These are phyloP conservation scores for Lasioglossum pauxillum DNA, from an alignment of 2,888 invertebrate genomes.

Conservation along the genomic window DNA sequence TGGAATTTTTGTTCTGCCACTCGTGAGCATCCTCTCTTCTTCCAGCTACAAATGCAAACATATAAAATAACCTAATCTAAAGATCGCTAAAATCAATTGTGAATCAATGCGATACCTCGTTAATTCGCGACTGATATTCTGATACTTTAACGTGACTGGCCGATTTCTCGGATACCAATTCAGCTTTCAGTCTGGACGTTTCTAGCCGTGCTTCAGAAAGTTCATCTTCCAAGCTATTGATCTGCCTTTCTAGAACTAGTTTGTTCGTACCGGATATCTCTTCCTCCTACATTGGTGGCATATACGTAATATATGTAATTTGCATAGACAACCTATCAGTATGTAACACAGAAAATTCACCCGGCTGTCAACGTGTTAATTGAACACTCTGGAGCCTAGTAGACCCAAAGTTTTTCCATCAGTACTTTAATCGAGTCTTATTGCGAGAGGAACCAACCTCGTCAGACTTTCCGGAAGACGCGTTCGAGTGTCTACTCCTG, in stretches of 20 bases:
- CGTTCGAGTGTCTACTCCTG: conserved; percentile 78
- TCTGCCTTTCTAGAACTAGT: conserved; percentile 92
- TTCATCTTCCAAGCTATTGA: conserved; percentile 94
- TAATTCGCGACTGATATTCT: conserved; percentile 94
- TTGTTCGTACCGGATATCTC: conserved; percentile 85
- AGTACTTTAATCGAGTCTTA: not conserved
- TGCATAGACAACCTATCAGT: not conserved
- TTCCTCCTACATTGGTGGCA: conserved; percentile 58
- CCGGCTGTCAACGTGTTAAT: too few relatives aligned
- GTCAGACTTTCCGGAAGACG: conserved; percentile 90
- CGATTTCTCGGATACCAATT: conserved; percentile 95
- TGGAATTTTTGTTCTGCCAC: conserved; percentile 93
- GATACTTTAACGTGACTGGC: conserved; percentile 94
- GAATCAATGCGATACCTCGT: conserved; percentile 87
- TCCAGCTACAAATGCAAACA: conserved; percentile 88
- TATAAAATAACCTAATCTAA: not conserved
- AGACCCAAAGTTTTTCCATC: not conserved
- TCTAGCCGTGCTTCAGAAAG: conserved; percentile 93
- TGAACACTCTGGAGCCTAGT: not conserved
- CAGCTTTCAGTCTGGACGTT: conserved; percentile 93
- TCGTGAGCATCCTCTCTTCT: conserved; percentile 93
- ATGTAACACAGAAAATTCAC: not conserved
- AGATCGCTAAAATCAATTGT: not conserved
- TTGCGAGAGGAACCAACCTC: conserved; percentile 84
- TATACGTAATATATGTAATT: not conserved